Base-by-base conservation (phyloP, 92 coral and sea anemone species). In the Nematostella vectensis region DNA sequence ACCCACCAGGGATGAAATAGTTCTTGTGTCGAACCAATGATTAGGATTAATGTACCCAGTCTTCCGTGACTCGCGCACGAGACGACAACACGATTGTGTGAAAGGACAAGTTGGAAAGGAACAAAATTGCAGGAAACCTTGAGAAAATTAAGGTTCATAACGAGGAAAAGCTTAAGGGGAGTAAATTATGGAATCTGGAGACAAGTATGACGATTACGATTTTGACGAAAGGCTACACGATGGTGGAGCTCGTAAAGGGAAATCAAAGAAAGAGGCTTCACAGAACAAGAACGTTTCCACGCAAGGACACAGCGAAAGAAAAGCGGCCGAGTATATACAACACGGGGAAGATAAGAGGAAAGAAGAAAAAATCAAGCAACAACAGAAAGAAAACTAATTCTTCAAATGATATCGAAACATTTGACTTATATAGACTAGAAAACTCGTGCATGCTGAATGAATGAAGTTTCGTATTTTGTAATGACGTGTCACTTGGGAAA, bases 291-390 rank as follows among this genome's bases (percentile, higher is more conserved):
- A 63, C 37, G 61, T 74, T 0, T 61, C 77, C 0, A 62, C 63
- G 3, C 72, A 62, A 11, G 95, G 95, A 8, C 81, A 85, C 31
- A 65, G 64, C 28, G 98, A 83, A 22, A 54, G 98, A 63, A 91
- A 91, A 38, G 79, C 69, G 0, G 96, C 80, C 2, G 93, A 91
- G 56, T 86, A 86, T 63, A 91, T 91, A 38, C 96, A 83, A 63
- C 88, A 91, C 28, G 98, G 85, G 3, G 98, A 91, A 38, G 93
- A 91, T 17, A 91, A 91, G 54, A 71, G 98, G 45, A 87, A 87
- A 72, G 83, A 72, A 54, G 96, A 70, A 18, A 56, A 69, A 0
- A 4, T 50, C 23, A 70, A 75, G 52, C 78, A 58, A 40, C 61
- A 52, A 27, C 16, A 19, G 47, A 71, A 80, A 43, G 69, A 71